phyloP scores from a whole-genome alignment of 2,113 vertebrate species.

The Phoxinus phoxinus region DNA sequence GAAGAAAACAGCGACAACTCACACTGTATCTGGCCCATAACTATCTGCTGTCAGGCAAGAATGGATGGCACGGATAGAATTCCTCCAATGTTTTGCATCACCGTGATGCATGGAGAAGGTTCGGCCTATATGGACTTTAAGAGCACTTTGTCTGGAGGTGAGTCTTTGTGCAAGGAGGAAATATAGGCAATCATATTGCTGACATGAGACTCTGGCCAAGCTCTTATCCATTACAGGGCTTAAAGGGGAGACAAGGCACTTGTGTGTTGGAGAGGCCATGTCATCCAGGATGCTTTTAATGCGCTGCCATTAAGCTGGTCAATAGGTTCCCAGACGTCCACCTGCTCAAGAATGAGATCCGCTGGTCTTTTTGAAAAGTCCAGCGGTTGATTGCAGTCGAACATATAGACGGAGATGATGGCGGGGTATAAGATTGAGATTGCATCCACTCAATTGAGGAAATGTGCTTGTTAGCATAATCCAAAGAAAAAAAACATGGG shows the following conservation, averaged over 20 bases:
- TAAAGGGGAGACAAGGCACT: slow-evolving; percentile 32
- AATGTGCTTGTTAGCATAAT: slow-evolving; percentile 1
- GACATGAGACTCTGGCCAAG: slow-evolving; percentile 14
- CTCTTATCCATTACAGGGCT: slow-evolving; percentile 41
- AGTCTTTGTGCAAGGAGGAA: slow-evolving; percentile 31
- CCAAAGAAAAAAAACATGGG: not conserved
- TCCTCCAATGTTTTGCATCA: not conserved
- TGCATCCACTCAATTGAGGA: not conserved
- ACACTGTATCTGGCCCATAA: not conserved
- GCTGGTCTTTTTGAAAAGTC: slow-evolving; percentile 1
- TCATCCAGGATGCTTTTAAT: slow-evolving; percentile 48
- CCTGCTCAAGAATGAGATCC: slow-evolving; percentile 1
- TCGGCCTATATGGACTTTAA: not conserved
- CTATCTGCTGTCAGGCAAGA: not conserved
- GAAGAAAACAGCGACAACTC: not conserved
- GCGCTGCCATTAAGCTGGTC: slow-evolving; percentile 41
- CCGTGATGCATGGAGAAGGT: not conserved
- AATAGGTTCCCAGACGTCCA: slow-evolving; percentile 33
- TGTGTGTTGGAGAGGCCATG: slow-evolving; percentile 35
- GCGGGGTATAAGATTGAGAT: not conserved
- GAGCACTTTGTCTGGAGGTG: slow-evolving; percentile 23
- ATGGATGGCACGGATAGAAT: not conserved
- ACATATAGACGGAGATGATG: not conserved
- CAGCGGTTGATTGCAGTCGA: not conserved
- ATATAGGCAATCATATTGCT: slow-evolving; percentile 21